Evolutionary conservation across 2,113 vertebrate genomes (phyloP).

Genomic region (Xenopus borealis): DNA sequence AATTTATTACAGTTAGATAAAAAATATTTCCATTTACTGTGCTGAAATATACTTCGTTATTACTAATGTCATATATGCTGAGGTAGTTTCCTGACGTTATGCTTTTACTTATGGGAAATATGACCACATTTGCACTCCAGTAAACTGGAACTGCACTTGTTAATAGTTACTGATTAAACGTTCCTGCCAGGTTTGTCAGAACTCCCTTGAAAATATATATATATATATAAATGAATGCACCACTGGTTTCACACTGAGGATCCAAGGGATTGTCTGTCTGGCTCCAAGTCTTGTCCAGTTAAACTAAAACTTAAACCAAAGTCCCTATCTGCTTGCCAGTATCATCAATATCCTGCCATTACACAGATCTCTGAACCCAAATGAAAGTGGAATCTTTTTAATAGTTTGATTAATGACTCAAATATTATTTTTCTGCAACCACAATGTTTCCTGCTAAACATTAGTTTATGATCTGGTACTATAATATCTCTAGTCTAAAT

Average conservation of each 20-base stretch:
- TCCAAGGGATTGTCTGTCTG: neutral
- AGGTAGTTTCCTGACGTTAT: neutral
- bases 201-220: neutral
- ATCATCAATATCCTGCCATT: neutral
- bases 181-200: neutral
- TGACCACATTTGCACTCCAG: neutral
- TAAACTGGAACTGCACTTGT: neutral
- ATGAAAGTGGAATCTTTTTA: neutral
- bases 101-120: neutral
- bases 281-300: neutral
- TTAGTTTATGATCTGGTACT: no score
- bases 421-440: no score
- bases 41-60: neutral
- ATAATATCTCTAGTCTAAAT: no score
- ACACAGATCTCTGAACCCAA: neutral
- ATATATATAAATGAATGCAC: neutral
- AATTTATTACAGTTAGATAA: no score
- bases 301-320: no score
- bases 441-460: no score
- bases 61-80: slow-evolving; percentile 1
- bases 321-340: neutral
- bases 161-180: slow-evolving; percentile 2
- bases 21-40: neutral
- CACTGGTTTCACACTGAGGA: neutral
- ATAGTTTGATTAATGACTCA: no score